phyloP scores from a whole-genome alignment of 2,888 invertebrate genomes.

The Agonum fuliginosum region DNA sequence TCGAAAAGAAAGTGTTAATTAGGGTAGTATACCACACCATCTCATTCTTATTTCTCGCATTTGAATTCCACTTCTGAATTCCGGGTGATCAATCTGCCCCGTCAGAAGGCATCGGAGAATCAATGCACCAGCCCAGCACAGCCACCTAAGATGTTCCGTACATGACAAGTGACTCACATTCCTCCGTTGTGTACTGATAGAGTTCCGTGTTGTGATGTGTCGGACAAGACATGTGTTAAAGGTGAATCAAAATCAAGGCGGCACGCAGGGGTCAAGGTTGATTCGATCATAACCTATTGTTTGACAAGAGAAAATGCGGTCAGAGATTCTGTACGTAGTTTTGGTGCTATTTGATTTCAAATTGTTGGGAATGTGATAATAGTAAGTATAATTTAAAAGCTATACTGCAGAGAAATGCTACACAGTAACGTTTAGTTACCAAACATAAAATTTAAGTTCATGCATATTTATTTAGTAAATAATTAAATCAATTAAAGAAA shows the following conservation, averaged over 20 bases:
- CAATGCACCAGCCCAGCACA: slow-evolving; percentile 11
- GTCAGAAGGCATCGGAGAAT: slow-evolving; percentile 9
- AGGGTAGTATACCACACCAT: not conserved
- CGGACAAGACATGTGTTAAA: slow-evolving; percentile 34
- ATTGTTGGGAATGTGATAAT: not conserved
- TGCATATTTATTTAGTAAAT: too few relatives aligned
- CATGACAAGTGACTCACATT: slow-evolving; percentile 40
- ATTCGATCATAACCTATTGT: slow-evolving; percentile 37
- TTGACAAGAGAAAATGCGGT: slow-evolving; percentile 33
- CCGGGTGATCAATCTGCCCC: slow-evolving; percentile 28
- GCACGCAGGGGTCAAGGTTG: slow-evolving; percentile 28
- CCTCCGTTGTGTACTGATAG: slow-evolving; percentile 13
- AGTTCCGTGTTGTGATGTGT: slow-evolving; percentile 41
- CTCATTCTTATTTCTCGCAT: not conserved
- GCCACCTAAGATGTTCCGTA: slow-evolving; percentile 39
- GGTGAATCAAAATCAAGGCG: slow-evolving; percentile 8
- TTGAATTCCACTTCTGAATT: not conserved
- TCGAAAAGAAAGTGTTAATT: slow-evolving; percentile 34
- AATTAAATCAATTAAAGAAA: too few relatives aligned
- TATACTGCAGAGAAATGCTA: too few relatives aligned
- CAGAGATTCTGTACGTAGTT: not conserved
- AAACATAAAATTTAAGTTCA: too few relatives aligned
- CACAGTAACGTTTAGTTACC: too few relatives aligned
- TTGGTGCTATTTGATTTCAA: not conserved
- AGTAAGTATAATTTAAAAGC: not conserved